These are phyloP conservation scores for Psittacula derbiana DNA, from an alignment of 2,797 vertebrate genomes.

Conservation along the genomic window DNA sequence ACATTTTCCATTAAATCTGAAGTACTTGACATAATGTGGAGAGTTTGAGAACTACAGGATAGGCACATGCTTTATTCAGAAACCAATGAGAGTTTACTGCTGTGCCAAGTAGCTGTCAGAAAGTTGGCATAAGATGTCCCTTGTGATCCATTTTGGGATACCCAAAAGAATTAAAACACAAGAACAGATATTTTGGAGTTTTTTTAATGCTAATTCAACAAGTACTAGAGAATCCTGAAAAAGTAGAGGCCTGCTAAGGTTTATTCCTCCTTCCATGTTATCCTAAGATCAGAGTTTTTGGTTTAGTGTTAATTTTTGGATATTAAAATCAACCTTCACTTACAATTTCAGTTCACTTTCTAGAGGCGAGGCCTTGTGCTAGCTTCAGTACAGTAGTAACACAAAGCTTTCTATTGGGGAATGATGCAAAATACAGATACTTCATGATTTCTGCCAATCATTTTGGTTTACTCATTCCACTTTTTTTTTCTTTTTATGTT, in stretches of 20 bases:
- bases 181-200: background rate
- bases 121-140: conserved; percentile 11
- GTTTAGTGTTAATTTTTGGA: background rate
- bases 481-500: background rate
- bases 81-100: background rate
- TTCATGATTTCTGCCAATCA: background rate
- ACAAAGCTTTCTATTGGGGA: background rate
- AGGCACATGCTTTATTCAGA: conserved; percentile 50
- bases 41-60: background rate
- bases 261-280: background rate
- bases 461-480: background rate
- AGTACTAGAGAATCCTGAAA: background rate
- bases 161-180: background rate
- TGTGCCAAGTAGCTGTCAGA: conserved; percentile 37
- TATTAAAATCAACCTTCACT: background rate
- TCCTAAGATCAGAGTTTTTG: background rate
- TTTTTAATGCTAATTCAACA: background rate
- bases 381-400: background rate
- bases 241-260: background rate
- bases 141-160: background rate
- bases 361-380: background rate
- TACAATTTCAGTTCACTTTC: background rate
- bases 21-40: conserved; percentile 28
- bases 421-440: background rate
- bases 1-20: conserved; percentile 1